Evolutionary conservation across 1,140 invertebrate genomes (phyloP).

Genomic region (Physella acuta): DNA sequence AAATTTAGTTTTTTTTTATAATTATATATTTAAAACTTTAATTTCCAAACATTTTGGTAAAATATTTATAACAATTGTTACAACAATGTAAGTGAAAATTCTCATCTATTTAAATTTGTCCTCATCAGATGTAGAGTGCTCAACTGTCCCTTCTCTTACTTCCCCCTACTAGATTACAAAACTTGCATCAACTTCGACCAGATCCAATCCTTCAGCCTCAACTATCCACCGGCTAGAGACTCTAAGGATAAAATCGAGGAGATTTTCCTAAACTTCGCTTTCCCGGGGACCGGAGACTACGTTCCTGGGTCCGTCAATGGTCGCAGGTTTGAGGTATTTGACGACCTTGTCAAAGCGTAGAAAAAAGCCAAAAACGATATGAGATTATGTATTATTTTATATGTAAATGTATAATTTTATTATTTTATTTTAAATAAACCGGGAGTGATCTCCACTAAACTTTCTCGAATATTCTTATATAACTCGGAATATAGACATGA

Average conservation of each 20-base stretch:
- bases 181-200: constrained; percentile 35
- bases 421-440: too few species aligned
- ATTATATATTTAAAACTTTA: too few species aligned
- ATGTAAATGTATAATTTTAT: too few species aligned
- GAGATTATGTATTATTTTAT: too few species aligned
- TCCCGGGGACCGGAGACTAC: constrained; percentile 39
- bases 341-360: background rate
- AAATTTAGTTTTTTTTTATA: too few species aligned
- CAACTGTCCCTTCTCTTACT: constrained; percentile 39
- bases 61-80: too few species aligned
- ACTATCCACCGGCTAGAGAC: background rate
- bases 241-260: constrained; percentile 32
- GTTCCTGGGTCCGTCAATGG: constrained; percentile 47
- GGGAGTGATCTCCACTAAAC: too few species aligned
- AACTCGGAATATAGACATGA: too few species aligned
- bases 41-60: background rate
- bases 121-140: constrained; percentile 28
- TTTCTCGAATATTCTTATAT: too few species aligned
- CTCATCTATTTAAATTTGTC: background rate
- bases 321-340: constrained; percentile 1
- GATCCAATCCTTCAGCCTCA: constrained; percentile 23
- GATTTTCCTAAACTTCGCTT: constrained; percentile 51
- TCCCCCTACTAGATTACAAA: constrained; percentile 32
- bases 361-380: too few species aligned
- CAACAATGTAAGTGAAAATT: background rate